Conservation (phyloP, 2,888 invertebrate genomes). For the Ferdinandea cuprea region DNA sequence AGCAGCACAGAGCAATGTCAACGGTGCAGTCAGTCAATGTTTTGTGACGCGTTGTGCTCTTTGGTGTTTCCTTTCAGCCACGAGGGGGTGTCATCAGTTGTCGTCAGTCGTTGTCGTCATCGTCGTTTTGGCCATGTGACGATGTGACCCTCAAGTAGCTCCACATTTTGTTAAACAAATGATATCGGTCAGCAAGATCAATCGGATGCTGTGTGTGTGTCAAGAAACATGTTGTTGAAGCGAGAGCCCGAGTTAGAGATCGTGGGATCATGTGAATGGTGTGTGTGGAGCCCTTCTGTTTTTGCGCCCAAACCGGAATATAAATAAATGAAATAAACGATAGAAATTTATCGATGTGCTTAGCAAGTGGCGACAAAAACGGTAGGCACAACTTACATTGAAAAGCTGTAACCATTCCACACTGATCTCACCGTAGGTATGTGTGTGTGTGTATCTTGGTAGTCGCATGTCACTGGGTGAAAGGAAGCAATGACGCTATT, state of each 20-base stretch:
- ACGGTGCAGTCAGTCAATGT: slow-evolving; percentile 67
- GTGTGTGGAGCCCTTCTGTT: slow-evolving; percentile 22
- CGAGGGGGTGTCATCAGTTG: slow-evolving; percentile 60
- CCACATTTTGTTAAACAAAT: slow-evolving; percentile 74
- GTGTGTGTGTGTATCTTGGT: background rate
- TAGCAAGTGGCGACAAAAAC: slow-evolving; percentile 69
- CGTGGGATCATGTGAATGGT: slow-evolving; percentile 57
- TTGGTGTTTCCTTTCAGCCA: slow-evolving; percentile 35
- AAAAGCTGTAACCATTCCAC: slow-evolving; percentile 39
- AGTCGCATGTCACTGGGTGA: slow-evolving; percentile 26
- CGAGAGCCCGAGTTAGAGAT: no score
- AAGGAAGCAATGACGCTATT: slow-evolving; percentile 72
- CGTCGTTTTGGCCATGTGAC: slow-evolving; percentile 44
- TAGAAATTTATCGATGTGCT: slow-evolving; percentile 72
- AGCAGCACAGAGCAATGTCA: slow-evolving; percentile 20
- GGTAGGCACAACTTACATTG: slow-evolving; percentile 53
- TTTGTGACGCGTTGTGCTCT: slow-evolving; percentile 64
- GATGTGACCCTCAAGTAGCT: slow-evolving; percentile 68
- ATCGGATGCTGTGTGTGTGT: slow-evolving; percentile 69
- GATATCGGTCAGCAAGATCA: slow-evolving; percentile 74
- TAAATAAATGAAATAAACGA: slow-evolving; percentile 54
- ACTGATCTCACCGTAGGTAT: no score
- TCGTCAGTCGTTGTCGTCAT: no score
- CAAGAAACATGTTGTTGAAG: slow-evolving; percentile 69
- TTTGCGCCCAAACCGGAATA: slow-evolving; percentile 59